Base-by-base conservation (phyloP, 2,113 vertebrate species). In the Glaucomys volans region DNA sequence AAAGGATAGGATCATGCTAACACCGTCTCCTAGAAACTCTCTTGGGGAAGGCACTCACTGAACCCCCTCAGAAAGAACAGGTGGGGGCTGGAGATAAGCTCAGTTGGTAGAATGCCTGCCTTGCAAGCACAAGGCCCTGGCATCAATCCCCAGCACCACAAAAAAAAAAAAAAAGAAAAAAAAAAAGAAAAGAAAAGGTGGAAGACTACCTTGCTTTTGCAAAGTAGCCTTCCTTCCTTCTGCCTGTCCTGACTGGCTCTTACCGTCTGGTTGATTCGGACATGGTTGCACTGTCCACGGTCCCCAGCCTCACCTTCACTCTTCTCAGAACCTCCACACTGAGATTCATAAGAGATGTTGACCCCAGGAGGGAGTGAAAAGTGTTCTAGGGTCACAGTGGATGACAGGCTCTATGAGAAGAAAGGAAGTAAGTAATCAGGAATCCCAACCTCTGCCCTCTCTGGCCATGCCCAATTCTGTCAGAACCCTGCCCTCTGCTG, bases 371-470 rank as follows among this genome's bases (percentile, higher is more conserved):
- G 98, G 35, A 98, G 98, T 3, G 96, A 75, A 35, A 97, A 97
- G 80, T 99, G 98, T 91, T 99, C 98, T 32, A 99, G 97, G 12
- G 98, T 97, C 93, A 99, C 98, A 0, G 98, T 98, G 90, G 99
- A 98, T 0, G 98, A 98, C 42, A 99, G 97, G 77, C 96, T 99
- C 99, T 99, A 95, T 50, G 72, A 75, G 64, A 44, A 80, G 54
- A 54, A 30, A 10, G 22, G 1, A 3, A 86, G 52, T 42, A 52
- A 52, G 17, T 44, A 54, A 42, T 42, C 66, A 44, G 67, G 24
- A 62, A 76, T 42, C 37, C 28, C 20, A 40, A 40, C 22, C 44
- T 20, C 22, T 52, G 3, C 30, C 54, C 20, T 42, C 69, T 59
- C 83, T 20, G 14, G 37, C 28, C 5, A 1, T n/a, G n/a, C 84